Conservation (phyloP, 2,797 vertebrate species). For the Masticophis lateralis region DNA sequence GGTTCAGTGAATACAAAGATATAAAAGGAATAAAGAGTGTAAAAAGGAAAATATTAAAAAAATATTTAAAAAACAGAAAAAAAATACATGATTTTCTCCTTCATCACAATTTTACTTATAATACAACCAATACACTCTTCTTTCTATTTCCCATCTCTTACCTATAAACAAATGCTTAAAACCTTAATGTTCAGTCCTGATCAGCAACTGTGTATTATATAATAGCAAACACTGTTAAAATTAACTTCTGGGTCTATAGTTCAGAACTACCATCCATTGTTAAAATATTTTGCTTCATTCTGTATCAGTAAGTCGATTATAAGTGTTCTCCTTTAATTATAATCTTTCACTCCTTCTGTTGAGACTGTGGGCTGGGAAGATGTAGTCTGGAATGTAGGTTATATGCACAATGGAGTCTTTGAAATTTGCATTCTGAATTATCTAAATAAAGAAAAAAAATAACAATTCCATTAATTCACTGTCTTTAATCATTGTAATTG, state of each 20-base stretch:
- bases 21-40: not conserved
- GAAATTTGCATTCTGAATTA: not conserved
- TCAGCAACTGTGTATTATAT: not conserved
- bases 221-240: not conserved
- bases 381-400: not conserved
- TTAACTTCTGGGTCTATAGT: not conserved
- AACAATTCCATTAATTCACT: not conserved
- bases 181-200: not conserved
- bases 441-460: not conserved
- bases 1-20: not conserved
- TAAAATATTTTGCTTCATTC: not conserved
- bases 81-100: not conserved
- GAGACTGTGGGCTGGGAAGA: not conserved
- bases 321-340: not conserved
- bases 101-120: not conserved
- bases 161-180: not conserved
- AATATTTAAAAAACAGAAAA: not conserved
- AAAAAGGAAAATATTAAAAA: not conserved
- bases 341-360: not conserved
- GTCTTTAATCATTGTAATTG: not conserved
- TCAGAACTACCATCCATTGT: not conserved
- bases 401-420: not conserved
- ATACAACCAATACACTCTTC: not conserved
- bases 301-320: not conserved
- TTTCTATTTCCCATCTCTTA: not conserved